phyloP scores from a whole-genome alignment of 2,888 invertebrate species.

The Lysandra coridon region DNA sequence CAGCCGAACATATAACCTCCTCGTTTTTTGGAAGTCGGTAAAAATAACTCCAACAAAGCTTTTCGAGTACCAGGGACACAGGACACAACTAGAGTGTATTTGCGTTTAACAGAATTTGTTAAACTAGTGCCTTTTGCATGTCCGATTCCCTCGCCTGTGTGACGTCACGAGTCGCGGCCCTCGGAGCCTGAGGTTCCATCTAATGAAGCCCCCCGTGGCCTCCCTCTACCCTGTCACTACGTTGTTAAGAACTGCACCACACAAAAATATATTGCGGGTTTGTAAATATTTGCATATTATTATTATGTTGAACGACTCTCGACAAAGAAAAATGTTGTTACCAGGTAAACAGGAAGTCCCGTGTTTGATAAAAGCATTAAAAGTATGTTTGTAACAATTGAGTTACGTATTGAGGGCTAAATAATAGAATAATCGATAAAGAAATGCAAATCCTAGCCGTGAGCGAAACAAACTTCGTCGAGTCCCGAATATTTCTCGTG shows the following conservation, averaged over 20 bases:
- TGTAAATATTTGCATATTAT: constrained; percentile 30
- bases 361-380: not conserved
- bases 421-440: constrained; percentile 55
- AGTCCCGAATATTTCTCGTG: constrained; percentile 62
- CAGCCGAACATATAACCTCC: no score
- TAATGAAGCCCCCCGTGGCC: constrained; percentile 69
- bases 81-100: not conserved
- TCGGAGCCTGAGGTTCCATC: constrained; percentile 50
- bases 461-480: constrained; percentile 65
- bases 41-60: not conserved
- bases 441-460: constrained; percentile 63
- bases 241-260: constrained; percentile 41
- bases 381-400: not conserved
- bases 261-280: constrained; percentile 31
- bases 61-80: not conserved
- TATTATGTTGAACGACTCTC: constrained; percentile 36
- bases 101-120: constrained; percentile 25
- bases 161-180: constrained; percentile 54
- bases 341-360: not conserved
- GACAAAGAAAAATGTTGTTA: constrained; percentile 45
- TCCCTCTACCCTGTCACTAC: constrained; percentile 47
- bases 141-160: constrained; percentile 42
- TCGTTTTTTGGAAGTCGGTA: no score
- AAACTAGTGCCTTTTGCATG: constrained; percentile 29
- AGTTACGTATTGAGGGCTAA: constrained; percentile 41